phyloP scores from a whole-genome alignment of 2,888 invertebrate genomes.

The Achlya flavicornis region DNA sequence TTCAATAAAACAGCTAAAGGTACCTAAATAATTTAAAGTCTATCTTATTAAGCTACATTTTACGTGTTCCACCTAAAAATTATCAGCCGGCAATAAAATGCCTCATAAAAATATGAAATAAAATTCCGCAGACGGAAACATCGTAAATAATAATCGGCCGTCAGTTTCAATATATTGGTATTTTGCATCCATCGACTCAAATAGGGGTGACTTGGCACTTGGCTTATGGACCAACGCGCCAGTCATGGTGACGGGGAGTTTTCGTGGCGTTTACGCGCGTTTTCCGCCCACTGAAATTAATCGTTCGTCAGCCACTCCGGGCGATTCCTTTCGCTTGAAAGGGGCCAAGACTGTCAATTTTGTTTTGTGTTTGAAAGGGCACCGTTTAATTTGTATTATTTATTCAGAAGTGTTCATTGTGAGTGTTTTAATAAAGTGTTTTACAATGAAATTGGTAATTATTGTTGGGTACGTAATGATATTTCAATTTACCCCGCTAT shows the following conservation, averaged over 20 bases:
- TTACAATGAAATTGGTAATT: conserved; percentile 40
- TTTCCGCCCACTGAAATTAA: conserved; percentile 63
- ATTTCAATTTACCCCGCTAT: not conserved
- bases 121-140: conserved; percentile 21
- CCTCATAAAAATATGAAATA: conserved; percentile 12
- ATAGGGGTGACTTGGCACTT: conserved; percentile 63
- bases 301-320: conserved; percentile 51
- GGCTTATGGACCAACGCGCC: conserved; percentile 52
- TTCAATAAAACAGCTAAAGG: not conserved
- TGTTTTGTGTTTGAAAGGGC: conserved; percentile 64
- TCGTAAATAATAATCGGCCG: conserved; percentile 42
- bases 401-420: conserved; percentile 52
- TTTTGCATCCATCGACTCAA: conserved; percentile 61
- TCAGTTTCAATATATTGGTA: conserved; percentile 66
- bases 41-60: conserved; percentile 7
- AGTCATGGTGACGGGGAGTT: conserved; percentile 64
- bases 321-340: conserved; percentile 41
- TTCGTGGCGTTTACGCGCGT: conserved; percentile 34
- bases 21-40: not conserved
- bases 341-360: conserved; percentile 53
- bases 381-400: conserved; percentile 61
- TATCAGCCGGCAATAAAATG: conserved; percentile 8
- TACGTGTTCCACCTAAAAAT: conserved; percentile 1
- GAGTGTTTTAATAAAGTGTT: conserved; percentile 36
- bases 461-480: conserved; percentile 15